phyloP scores from a whole-genome alignment of 2,113 vertebrate species.

The Prochilodus magdalenae region DNA sequence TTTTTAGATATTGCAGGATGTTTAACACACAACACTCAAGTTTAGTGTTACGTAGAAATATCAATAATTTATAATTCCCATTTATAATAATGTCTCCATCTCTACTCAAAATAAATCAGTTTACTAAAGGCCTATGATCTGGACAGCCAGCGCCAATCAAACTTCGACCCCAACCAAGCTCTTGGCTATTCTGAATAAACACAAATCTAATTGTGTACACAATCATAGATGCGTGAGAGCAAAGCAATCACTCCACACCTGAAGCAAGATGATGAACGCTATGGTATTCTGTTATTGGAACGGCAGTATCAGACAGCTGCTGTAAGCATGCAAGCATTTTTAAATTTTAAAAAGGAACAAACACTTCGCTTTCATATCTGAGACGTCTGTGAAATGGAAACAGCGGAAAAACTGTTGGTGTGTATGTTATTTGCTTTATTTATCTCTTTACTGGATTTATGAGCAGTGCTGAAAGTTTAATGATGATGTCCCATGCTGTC shows the following conservation, averaged over 20 bases:
- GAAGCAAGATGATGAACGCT: constrained; percentile 18
- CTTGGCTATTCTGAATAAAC: constrained; percentile 10
- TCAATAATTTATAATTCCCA: too few species aligned
- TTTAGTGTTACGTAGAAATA: too few species aligned
- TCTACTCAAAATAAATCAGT: neutral
- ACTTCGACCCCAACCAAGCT: constrained; percentile 7
- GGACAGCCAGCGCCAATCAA: neutral
- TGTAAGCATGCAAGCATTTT: constrained; percentile 22
- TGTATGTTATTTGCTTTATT: constrained; percentile 6
- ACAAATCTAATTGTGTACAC: constrained; percentile 38
- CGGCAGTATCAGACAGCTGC: constrained; percentile 27
- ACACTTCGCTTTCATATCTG: neutral
- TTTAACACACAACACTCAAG: too few species aligned
- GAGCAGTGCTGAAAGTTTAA: constrained; percentile 3
- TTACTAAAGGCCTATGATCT: neutral
- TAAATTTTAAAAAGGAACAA: constrained; percentile 22
- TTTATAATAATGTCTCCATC: neutral
- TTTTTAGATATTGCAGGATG: too few species aligned
- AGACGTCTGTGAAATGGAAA: neutral
- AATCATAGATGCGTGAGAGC: constrained; percentile 8
- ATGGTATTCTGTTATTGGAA: constrained; percentile 30
- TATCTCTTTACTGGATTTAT: constrained; percentile 14
- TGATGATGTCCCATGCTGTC: constrained; percentile 23
- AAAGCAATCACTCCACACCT: constrained; percentile 31
- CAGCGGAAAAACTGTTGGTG: neutral